Evolutionary conservation across 2,888 invertebrate genomes (phyloP).

Genomic region (Chaetoderma sp.): DNA sequence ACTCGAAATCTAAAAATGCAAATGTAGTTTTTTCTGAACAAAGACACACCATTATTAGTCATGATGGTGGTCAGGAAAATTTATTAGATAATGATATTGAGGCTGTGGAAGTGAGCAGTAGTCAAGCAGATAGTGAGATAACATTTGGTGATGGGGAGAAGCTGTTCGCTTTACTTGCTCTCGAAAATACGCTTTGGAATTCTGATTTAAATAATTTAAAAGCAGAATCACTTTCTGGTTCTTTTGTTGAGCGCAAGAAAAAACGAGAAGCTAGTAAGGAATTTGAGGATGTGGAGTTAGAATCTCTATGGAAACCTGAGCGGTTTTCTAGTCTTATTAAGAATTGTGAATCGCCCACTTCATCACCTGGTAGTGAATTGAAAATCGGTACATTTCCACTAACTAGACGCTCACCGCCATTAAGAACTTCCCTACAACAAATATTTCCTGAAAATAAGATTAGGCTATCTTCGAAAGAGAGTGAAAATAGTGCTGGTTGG

Average conservation of each 20-base stretch:
- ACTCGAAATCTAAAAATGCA: slow-evolving; percentile 7
- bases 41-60: slow-evolving; percentile 50
- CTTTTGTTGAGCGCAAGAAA: slow-evolving; percentile 4
- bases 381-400: slow-evolving; percentile 53
- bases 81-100: slow-evolving; percentile 40
- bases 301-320: slow-evolving; percentile 44
- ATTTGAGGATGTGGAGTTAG: slow-evolving; percentile 53
- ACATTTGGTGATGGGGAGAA: slow-evolving; percentile 54
- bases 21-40: slow-evolving; percentile 43
- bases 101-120: slow-evolving; percentile 18
- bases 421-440: background rate
- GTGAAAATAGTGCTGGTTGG: background rate
- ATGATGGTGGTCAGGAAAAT: slow-evolving; percentile 58
- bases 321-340: slow-evolving; percentile 46
- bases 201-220: slow-evolving; percentile 45
- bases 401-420: background rate
- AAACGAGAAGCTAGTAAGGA: slow-evolving; percentile 45
- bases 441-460: background rate
- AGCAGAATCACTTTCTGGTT: slow-evolving; percentile 23
- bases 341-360: slow-evolving; percentile 48
- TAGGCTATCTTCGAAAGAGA: background rate
- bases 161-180: slow-evolving; percentile 52
- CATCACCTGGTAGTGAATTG: too few species aligned
- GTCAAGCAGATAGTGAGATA: slow-evolving; percentile 32
- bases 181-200: slow-evolving; percentile 60